phyloP scores from a whole-genome alignment of 1,140 invertebrate species.

The Stegodyphus dumicola region DNA sequence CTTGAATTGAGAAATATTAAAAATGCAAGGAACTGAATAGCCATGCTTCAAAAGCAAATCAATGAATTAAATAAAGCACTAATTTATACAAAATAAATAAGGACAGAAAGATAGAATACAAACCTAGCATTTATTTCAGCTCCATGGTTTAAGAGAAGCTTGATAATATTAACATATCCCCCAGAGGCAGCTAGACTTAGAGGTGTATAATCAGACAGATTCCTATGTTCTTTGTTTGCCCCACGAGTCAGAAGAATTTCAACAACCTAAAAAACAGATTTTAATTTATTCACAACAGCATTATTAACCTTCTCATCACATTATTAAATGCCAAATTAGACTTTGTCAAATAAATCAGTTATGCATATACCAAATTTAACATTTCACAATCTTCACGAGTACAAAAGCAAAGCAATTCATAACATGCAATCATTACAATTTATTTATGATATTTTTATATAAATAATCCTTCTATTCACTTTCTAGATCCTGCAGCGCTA shows the following conservation, averaged over 20 bases:
- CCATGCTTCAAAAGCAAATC: background rate
- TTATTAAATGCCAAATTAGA: background rate
- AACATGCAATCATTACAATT: too few species aligned
- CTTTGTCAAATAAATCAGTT: background rate
- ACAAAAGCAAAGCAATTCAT: too few species aligned
- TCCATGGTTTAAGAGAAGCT: constrained; percentile 85
- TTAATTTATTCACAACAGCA: background rate
- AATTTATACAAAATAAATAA: background rate
- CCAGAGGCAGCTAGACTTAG: constrained; percentile 96
- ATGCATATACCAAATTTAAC: too few species aligned
- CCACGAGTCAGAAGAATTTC: constrained; percentile 87
- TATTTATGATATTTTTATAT: too few species aligned
- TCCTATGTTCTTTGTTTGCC: constrained; percentile 98
- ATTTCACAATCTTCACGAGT: too few species aligned
- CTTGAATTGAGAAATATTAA: constrained; percentile 53
- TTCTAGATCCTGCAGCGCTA: too few species aligned
- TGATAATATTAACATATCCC: constrained; percentile 98
- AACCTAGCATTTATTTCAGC: constrained; percentile 95
- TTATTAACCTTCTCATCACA: background rate
- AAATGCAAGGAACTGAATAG: constrained; percentile 26
- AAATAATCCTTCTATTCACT: too few species aligned
- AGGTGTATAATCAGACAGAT: constrained; percentile 99
- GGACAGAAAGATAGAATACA: constrained; percentile 3
- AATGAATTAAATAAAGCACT: background rate
- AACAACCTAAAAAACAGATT: constrained; percentile 76